Conservation (phyloP, 1,140 invertebrate species). For the Heterodera schachtii region DNA sequence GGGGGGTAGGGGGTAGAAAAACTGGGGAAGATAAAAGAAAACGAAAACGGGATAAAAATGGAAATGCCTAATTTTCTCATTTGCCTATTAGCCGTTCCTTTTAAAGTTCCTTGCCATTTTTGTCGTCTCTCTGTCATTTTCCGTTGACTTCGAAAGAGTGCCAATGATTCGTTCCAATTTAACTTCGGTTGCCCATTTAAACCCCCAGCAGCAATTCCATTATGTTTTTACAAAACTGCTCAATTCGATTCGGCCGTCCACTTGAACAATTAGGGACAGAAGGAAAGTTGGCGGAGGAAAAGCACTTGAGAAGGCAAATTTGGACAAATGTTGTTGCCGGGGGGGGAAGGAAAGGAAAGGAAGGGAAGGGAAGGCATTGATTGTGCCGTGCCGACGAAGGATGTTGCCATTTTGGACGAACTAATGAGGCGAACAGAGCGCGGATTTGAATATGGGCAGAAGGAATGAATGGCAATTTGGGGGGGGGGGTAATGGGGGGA, state of each 20-base stretch:
- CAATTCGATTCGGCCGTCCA: not conserved
- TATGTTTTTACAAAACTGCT: not conserved
- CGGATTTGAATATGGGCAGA: not conserved
- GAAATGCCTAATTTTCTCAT: too few species aligned
- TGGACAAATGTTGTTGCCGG: not conserved
- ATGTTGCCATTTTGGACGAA: slow-evolving; percentile 4
- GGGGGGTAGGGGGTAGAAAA: not conserved
- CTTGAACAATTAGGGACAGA: slow-evolving; percentile 11
- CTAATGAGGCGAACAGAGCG: slow-evolving; percentile 14
- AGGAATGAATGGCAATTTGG: not conserved
- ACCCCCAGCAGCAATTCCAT: not conserved
- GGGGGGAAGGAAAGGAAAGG: too few species aligned
- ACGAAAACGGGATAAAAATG: too few species aligned
- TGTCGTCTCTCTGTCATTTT: not conserved
- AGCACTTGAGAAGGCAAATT: slow-evolving; percentile 15
- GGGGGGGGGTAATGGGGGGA: not conserved
- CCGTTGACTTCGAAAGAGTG: too few species aligned
- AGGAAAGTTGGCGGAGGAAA: not conserved
- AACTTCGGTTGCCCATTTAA: not conserved
- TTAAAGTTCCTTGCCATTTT: too few species aligned
- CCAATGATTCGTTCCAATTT: not conserved
- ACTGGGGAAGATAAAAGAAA: not conserved
- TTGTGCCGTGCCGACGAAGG: not conserved
- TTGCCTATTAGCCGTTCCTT: too few species aligned
- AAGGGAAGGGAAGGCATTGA: slow-evolving; percentile 2